Conservation (phyloP, 2,888 invertebrate species). For the Pteria penguin region DNA sequence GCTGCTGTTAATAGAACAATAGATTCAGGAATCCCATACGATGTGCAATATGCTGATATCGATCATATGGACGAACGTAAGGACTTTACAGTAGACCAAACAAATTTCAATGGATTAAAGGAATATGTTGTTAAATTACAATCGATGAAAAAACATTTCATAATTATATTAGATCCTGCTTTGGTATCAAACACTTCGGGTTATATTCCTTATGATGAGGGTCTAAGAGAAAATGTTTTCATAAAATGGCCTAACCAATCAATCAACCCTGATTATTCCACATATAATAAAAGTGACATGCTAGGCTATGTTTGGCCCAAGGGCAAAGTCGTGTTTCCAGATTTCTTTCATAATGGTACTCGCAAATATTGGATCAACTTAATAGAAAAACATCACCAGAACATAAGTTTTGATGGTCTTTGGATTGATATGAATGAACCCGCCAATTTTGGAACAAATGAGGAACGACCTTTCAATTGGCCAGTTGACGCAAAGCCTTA, state of each 20-base stretch:
- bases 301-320: constrained; percentile 77
- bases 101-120: constrained; percentile 62
- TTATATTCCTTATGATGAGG: constrained; percentile 71
- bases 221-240: constrained; percentile 62
- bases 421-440: constrained; percentile 81
- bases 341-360: constrained; percentile 70
- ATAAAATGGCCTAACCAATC: constrained; percentile 72
- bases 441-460: constrained; percentile 79
- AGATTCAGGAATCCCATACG: constrained; percentile 73
- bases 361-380: constrained; percentile 68
- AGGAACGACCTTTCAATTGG: constrained; percentile 76
- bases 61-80: constrained; percentile 74
- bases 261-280: constrained; percentile 53
- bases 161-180: constrained; percentile 74
- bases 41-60: constrained; percentile 75
- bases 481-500: constrained; percentile 70
- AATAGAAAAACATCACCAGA: constrained; percentile 62
- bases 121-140: constrained; percentile 66
- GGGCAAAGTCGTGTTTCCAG: constrained; percentile 76
- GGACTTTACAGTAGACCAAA: constrained; percentile 69
- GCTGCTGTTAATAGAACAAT: constrained; percentile 74
- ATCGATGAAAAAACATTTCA: constrained; percentile 63
- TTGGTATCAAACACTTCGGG: constrained; percentile 60
- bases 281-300: constrained; percentile 60
- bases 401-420: constrained; percentile 74